Base-by-base conservation (phyloP, 1,140 invertebrate genomes). In the Drosophila pseudoananassae region DNA sequence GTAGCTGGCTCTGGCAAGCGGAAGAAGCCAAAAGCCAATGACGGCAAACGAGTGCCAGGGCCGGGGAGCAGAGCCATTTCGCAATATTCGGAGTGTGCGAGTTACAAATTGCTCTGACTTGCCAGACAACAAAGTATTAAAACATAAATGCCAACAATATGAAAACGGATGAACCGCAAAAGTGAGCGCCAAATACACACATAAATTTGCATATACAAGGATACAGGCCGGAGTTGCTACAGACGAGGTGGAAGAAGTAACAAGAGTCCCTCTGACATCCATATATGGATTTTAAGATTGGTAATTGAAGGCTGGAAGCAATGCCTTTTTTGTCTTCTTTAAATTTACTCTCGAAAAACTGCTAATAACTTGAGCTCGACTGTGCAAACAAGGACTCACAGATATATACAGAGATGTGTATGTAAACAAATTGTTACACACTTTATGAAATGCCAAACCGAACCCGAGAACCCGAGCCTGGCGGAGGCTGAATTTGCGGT, bases 391-490 rank as follows among this genome's bases (percentile, higher is more conserved):
- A 60, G 29, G 51, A 29, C 31, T 45, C 53, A 73, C 15, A 52
- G 49, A 75, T 81, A 65, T 49, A 73, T 52, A 46, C 29, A 23
- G 66, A 63, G 57, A 81, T 63, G 70, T 82, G 68, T 82, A 78
- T 78, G 70, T 36, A 75, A 76, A 85, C 76, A 87, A 77, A 84
- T 84, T 85, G 77, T 79, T 76, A 71, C 80, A 60, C 80, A 85
- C 77, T 84, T 84, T 84, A 80, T 85, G 81, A 84, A 85, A 66
- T 83, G 80, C 79, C 70, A 55, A 60, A 79, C 66, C 43, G 33
- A 69, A 69, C 50, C 50, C 40, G 23, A 50, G 33, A 38, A 38
- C 33, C 47, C 20, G 36, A 50, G 23, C 23, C 33, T 14, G 33
- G 50, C 29, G 71, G 54, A 68, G 65, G 56, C 64, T 69, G 73